phyloP scores from a whole-genome alignment of 2,888 invertebrate species.

The Sphecodes monilicornis region DNA sequence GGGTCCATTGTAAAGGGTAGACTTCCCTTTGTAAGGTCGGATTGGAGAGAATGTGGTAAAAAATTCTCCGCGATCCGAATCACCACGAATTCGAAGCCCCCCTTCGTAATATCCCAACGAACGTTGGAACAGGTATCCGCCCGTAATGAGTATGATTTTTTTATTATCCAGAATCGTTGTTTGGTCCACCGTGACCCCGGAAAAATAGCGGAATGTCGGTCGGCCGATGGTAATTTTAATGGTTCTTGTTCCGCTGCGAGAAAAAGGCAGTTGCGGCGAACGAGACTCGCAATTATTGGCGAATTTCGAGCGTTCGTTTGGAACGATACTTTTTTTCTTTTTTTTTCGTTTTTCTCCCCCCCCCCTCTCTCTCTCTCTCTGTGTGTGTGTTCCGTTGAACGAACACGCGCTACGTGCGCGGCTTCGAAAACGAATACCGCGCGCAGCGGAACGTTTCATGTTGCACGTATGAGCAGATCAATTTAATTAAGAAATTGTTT shows the following conservation, averaged over 20 bases:
- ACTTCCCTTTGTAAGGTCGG: not conserved
- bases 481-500: conserved; percentile 9
- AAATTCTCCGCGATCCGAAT: not conserved
- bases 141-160: not conserved
- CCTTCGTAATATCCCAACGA: not conserved
- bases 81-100: not conserved
- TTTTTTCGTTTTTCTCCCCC: too few relatives aligned
- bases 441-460: not conserved
- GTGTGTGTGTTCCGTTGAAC: not conserved
- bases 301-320: conserved; percentile 13
- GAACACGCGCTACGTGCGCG: conserved; percentile 1
- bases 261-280: not conserved
- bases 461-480: not conserved
- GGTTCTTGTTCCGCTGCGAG: conserved; percentile 1
- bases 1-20: not conserved
- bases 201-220: not conserved
- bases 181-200: not conserved
- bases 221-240: conserved; percentile 21
- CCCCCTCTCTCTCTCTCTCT: not conserved
- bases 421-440: not conserved
- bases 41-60: not conserved
- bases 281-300: conserved; percentile 8
- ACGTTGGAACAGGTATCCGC: not conserved
- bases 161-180: not conserved
- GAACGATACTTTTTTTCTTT: not conserved